These are phyloP conservation scores for Cossypha heuglini DNA, from an alignment of 2,797 vertebrate genomes.

Conservation along the genomic window DNA sequence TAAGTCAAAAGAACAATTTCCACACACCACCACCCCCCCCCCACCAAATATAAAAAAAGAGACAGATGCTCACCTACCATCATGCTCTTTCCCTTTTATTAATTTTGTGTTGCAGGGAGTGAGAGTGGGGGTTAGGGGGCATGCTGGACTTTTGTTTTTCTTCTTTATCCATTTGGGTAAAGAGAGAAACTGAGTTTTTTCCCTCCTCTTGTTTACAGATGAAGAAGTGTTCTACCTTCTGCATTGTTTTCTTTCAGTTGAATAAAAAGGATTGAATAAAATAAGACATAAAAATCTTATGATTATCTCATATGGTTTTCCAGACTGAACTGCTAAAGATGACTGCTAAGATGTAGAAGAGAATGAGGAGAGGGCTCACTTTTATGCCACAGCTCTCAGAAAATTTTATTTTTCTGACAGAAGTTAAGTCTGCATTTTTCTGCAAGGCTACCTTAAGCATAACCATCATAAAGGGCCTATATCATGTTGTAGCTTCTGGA, in stretches of 20 bases:
- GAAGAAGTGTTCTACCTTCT: conserved; percentile 1
- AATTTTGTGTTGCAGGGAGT: not conserved
- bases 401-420: conserved; percentile 3
- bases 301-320: not conserved
- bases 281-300: not conserved
- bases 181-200: not conserved
- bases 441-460: not conserved
- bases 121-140: accelerated
- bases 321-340: not conserved
- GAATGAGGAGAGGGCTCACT: not conserved
- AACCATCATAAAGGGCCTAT: not conserved
- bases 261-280: conserved; percentile 38
- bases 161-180: not conserved
- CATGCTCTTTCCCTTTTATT: not conserved
- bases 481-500: not conserved
- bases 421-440: conserved; percentile 18
- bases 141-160: not conserved
- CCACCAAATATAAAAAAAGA: too few species aligned
- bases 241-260: not conserved
- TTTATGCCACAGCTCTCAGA: not conserved
- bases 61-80: not conserved
- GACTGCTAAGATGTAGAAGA: not conserved
- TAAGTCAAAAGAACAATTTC: too few species aligned
- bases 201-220: conserved; percentile 6
- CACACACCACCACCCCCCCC: too few species aligned